These are phyloP conservation scores for Rhombomys opimus DNA, from an alignment of 2,113 vertebrate genomes.

Conservation along the genomic window DNA sequence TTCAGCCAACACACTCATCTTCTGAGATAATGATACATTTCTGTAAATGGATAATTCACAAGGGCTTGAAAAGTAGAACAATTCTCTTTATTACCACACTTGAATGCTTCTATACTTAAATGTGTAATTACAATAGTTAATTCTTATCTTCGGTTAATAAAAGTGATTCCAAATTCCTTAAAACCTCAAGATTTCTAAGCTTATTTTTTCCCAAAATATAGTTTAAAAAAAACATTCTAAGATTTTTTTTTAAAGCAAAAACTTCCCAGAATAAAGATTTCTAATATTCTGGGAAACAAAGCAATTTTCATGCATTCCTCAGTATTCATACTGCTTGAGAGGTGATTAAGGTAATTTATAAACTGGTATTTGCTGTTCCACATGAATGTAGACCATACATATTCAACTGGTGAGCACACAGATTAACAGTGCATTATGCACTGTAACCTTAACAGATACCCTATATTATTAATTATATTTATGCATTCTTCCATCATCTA, in stretches of 20 bases:
- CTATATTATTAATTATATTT: conserved; percentile 30
- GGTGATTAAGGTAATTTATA: not conserved
- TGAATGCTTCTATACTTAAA: conserved; percentile 32
- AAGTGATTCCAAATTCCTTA: not conserved
- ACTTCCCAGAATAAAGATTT: not conserved
- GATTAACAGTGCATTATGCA: not conserved
- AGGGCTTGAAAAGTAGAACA: not conserved
- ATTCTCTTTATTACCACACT: not conserved
- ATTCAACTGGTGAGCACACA: not conserved
- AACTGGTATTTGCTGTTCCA: not conserved
- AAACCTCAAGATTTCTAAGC: not conserved
- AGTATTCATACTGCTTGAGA: not conserved
- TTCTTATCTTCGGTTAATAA: not conserved
- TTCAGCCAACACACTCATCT: not conserved
- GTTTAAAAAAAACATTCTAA: conserved; percentile 39
- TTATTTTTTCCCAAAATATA: not conserved
- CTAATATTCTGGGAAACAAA: not conserved
- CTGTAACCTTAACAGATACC: not conserved
- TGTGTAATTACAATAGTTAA: conserved; percentile 20
- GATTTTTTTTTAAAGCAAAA: not conserved
- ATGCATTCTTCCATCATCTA: not conserved
- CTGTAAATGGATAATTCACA: not conserved
- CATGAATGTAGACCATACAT: not conserved
- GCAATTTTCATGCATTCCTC: not conserved
- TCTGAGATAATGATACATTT: conserved; percentile 7